Conservation (phyloP, 2,113 vertebrate genomes). For the Gymnarchus niloticus region DNA sequence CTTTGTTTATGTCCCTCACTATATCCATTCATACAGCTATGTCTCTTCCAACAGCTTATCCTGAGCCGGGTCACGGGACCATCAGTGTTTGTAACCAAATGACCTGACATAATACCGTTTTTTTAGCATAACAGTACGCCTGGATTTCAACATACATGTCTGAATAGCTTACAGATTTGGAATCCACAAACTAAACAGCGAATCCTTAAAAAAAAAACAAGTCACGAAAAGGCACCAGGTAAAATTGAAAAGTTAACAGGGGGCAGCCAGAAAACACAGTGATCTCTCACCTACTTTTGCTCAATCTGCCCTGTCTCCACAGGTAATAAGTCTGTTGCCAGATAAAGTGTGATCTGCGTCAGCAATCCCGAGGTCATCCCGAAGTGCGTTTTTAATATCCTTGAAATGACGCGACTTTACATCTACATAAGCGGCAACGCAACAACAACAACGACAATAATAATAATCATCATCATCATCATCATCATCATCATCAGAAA, state of each 20-base stretch:
- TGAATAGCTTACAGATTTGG: not conserved
- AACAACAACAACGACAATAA: no score
- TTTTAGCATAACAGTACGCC: not conserved
- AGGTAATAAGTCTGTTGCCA: not conserved
- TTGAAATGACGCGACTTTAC: not conserved
- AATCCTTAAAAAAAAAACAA: not conserved
- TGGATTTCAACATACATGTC: not conserved
- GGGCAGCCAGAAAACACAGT: not conserved
- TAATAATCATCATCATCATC: no score
- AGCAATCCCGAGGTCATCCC: not conserved
- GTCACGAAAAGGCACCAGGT: not conserved
- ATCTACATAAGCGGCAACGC: not conserved
- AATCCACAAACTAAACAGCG: not conserved
- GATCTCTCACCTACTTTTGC: not conserved
- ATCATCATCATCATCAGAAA: no score
- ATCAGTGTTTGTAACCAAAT: no score
- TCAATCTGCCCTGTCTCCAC: conserved; percentile 4
- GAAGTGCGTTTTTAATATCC: not conserved
- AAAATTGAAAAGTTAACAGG: conserved; percentile 1
- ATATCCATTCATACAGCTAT: not conserved
- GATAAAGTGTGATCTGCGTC: conserved; percentile 15
- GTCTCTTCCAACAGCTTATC: not conserved
- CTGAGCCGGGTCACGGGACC: no score
- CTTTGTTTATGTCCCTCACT: not conserved
- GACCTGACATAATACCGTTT: no score